phyloP scores from a whole-genome alignment of 2,888 invertebrate species.

The Athalia rosae region DNA sequence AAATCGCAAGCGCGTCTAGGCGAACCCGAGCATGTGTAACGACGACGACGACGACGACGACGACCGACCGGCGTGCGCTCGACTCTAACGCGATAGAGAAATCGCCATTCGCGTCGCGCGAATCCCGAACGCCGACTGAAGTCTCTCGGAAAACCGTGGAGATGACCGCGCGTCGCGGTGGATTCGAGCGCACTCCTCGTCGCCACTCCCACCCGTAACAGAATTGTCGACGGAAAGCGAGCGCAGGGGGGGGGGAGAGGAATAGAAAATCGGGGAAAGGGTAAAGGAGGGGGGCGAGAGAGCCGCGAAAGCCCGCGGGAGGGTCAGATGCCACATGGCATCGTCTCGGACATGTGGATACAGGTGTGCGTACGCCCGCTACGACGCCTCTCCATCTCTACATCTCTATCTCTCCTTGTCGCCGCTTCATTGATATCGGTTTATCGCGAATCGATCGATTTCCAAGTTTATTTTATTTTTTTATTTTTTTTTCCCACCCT shows the following conservation, averaged over 20 bases:
- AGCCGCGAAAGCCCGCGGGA: no score
- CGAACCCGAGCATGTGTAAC: background rate
- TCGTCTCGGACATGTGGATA: background rate
- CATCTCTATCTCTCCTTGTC: background rate
- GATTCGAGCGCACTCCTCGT: constrained; percentile 53
- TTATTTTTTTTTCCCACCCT: no score
- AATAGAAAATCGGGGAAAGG: background rate
- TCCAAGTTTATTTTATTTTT: no score
- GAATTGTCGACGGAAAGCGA: background rate
- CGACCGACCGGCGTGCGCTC: background rate
- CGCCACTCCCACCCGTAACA: constrained; percentile 49
- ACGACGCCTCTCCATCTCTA: background rate
- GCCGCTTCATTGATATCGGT: background rate
- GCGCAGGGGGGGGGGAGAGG: background rate
- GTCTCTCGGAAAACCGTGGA: constrained; percentile 53
- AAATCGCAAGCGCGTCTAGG: background rate
- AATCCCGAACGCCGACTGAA: constrained; percentile 70
- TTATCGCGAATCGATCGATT: background rate
- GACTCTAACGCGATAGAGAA: background rate
- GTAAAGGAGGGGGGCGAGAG: no score
- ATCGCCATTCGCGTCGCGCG: constrained; percentile 58
- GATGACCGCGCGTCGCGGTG: constrained; percentile 34
- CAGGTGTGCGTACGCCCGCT: background rate
- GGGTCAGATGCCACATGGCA: no score
- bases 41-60: background rate